A percentile compares a stretch with the other conserved stretches of the same genome.
phyloP scores from a whole-genome alignment of 2,113 vertebrate genomes.

The Serranochromis macrocephalus region DNA sequence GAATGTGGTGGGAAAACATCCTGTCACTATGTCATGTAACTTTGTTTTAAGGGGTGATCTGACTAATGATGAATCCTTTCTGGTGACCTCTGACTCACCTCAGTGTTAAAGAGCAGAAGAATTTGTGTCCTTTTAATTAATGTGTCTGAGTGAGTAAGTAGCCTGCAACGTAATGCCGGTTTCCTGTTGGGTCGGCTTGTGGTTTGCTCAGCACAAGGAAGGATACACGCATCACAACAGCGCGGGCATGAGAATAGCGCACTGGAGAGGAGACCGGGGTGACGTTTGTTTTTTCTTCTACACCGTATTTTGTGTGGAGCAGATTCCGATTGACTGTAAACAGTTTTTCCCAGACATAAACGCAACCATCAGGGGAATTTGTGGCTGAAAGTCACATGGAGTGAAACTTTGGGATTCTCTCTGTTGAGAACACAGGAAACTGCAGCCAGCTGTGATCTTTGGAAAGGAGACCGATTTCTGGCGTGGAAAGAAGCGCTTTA shows the following conservation, averaged over 20 bases:
- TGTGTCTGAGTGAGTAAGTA: not conserved
- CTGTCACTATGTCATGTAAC: not conserved
- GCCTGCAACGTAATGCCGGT: not conserved
- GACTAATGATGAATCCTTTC: not conserved
- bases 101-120: not conserved
- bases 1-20: not conserved
- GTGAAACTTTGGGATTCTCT: not conserved
- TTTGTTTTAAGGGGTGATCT: not conserved
- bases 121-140: not conserved
- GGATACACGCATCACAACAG: not conserved
- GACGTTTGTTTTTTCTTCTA: not conserved
- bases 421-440: not conserved
- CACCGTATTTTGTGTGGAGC: not conserved
- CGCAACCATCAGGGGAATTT: not conserved
- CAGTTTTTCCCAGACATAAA: not conserved
- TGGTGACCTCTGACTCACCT: not conserved
- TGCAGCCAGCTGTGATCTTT: not conserved
- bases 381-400: not conserved
- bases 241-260: not conserved
- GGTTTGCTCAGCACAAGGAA: not conserved
- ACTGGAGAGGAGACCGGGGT: not conserved
- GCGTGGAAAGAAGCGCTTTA: not conserved
- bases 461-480: not conserved
- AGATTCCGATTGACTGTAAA: not conserved
- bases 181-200: conserved; percentile 23